Evolutionary conservation across 2,888 invertebrate genomes (phyloP), one percentile per base, ranked within the genome.

Genomic region (Neoscelio sp.): DNA sequence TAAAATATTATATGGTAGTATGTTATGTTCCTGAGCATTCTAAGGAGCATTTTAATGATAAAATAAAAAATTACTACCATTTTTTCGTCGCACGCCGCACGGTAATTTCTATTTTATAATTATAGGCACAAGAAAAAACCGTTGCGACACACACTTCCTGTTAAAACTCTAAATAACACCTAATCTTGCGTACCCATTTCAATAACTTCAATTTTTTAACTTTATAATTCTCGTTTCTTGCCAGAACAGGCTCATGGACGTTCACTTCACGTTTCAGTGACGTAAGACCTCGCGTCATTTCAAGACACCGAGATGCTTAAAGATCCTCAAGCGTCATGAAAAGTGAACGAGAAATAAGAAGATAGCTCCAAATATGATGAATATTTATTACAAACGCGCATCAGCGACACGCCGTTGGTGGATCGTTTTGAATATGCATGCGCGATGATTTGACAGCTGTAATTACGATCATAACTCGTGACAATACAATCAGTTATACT

Each of bases 191-290:
- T 17, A 44, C 46, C 46, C 10, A 17, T 42, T 42, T 44, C 18
- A 52, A 42, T 65, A 52, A 42, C 52, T 42, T 52, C 33, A 30
- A 52, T 42, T 65, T 65, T 65, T 52, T 40, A 42, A 15, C 33
- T 15, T 4, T 10, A 28, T 30, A 18, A 38, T 44, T 35, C 44
- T 35, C 12, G 26, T 42, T 42, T 17, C 42, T 23, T 12, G 44
- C 48, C 30, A 58, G 58, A 68, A 58, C 46, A 58, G 56, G 58
- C 68, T 48, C 68, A 68, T 68, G 50, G 70, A 58, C 58, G 50
- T 70, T 70, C 70, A 60, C 70, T 70, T 58, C 38, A 13, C 38
- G 23, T 56, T 12, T n/a, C 23, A 17, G 40, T 70, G 58, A 58
- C 42, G 70, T 70, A 58, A 70, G 70, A 60, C 20, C 40, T 70